phyloP scores from a whole-genome alignment of 2,113 vertebrate genomes.

The Glaucidium brasilianum region DNA sequence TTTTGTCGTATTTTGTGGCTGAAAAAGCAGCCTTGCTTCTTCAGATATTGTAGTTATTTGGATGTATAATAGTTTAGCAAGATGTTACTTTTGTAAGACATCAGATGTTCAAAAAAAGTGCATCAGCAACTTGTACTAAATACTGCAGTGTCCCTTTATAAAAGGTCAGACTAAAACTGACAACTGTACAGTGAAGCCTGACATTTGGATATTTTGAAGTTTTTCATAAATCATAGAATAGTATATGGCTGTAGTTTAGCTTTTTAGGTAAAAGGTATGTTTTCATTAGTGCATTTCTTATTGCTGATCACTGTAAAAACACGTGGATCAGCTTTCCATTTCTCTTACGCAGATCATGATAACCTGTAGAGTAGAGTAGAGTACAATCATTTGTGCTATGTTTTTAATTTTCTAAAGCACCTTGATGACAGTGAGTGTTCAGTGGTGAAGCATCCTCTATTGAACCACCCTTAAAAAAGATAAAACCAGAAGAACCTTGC shows the following conservation, averaged over 20 bases:
- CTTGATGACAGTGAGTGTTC: slow-evolving; percentile 86
- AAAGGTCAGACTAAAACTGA: slow-evolving; percentile 84
- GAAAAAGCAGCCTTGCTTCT: slow-evolving; percentile 99
- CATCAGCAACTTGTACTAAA: slow-evolving; percentile 88
- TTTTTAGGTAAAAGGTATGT: slow-evolving; percentile 85
- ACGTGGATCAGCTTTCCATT: slow-evolving; percentile 80
- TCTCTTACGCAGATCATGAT: slow-evolving; percentile 81
- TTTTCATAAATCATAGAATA: slow-evolving; percentile 85
- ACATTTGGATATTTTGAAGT: slow-evolving; percentile 87
- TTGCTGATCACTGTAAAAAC: slow-evolving; percentile 79
- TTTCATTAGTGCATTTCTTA: slow-evolving; percentile 85
- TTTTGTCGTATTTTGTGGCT: slow-evolving; percentile 99
- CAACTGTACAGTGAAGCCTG: slow-evolving; percentile 82
- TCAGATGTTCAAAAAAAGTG: slow-evolving; percentile 95
- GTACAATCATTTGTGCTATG: slow-evolving; percentile 83
- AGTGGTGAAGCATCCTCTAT: slow-evolving; percentile 84
- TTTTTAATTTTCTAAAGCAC: slow-evolving; percentile 87
- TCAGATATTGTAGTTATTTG: slow-evolving; percentile 99
- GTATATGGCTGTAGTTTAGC: slow-evolving; percentile 84
- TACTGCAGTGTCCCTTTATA: slow-evolving; percentile 98
- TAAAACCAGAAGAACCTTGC: slow-evolving; percentile 37
- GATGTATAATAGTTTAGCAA: slow-evolving; percentile 98
- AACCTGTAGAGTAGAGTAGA: slow-evolving; percentile 83
- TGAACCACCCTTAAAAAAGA: slow-evolving; percentile 74
- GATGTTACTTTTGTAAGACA: slow-evolving; percentile 99